phyloP scores from a whole-genome alignment of 2,888 invertebrate genomes.

The Melieria crassipennis region DNA sequence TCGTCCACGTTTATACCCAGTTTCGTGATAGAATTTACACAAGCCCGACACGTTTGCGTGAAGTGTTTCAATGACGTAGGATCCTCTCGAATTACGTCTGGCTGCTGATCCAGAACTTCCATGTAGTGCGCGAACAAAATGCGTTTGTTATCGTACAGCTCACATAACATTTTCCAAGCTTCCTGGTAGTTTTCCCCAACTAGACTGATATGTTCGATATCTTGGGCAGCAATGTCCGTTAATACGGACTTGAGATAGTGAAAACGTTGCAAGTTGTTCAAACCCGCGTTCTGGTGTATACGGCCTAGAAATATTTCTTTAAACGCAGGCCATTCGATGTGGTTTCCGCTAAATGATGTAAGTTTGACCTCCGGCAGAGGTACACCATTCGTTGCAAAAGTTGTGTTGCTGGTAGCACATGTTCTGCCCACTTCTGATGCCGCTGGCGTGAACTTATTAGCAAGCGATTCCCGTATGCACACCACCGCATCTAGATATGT shows the following conservation, averaged over 20 bases:
- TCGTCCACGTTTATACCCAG: neutral
- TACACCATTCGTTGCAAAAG: neutral
- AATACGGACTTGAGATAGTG: slow-evolving; percentile 14
- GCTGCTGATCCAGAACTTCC: slow-evolving; percentile 13
- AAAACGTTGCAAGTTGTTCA: slow-evolving; percentile 12
- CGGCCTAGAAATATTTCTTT: slow-evolving; percentile 10
- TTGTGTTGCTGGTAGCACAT: neutral
- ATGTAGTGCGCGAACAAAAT: slow-evolving; percentile 24
- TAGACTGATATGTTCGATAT: slow-evolving; percentile 21
- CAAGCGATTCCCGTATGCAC: slow-evolving; percentile 5
- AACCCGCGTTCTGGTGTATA: neutral
- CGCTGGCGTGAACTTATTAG: neutral
- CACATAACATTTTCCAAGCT: slow-evolving; percentile 18
- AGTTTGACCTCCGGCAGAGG: slow-evolving; percentile 19
- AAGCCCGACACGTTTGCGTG: slow-evolving; percentile 19
- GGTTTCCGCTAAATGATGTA: slow-evolving; percentile 3
- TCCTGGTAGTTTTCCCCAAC: slow-evolving; percentile 23
- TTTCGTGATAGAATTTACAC: slow-evolving; percentile 10
- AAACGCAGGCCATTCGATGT: slow-evolving; percentile 19
- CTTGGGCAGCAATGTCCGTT: slow-evolving; percentile 11
- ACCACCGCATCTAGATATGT: too few species aligned
- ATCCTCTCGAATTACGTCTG: slow-evolving; percentile 14
- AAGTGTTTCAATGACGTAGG: slow-evolving; percentile 18
- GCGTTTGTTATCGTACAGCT: slow-evolving; percentile 21
- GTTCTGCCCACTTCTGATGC: neutral